Base-by-base conservation (phyloP, 2,888 invertebrate genomes). In the Deilephila porcellus region DNA sequence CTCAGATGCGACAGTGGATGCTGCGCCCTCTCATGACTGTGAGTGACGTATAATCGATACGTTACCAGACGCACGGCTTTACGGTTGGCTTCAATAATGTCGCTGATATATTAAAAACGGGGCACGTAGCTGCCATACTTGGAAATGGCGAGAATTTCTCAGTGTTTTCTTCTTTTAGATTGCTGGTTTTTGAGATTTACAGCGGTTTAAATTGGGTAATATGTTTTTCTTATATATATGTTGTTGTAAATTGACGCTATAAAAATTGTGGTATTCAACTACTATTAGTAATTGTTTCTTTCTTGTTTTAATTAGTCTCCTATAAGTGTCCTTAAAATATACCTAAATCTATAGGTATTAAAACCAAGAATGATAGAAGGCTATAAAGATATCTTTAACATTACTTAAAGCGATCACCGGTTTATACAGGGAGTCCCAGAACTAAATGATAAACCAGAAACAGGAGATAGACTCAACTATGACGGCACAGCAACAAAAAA, bases 31-130 rank as follows among this genome's bases (percentile, higher is more conserved):
- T 82, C 78, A 78, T 74, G 78, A 74, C 80, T 85, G 85, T 78
- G 71, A 73, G 75, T 82, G 86, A 83, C 86, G 80, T 73, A 78
- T 83, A 86, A 86, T 86, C 86, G 78, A 86, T 86, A 85, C 72
- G 64, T 67, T 71, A 71, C 73, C 70, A 75, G 74, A 74, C 73
- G 72, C 73, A 56, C 20, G 72, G 70, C 73, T 64, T 70, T 75
- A 71, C 71, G 59, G 71, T 72, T 73, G 72, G 74, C 72, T 74
- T 71, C 74, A 75, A 71, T 75, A 71, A 74, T 74, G 59, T 76
- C 37, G 71, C 63, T 72, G 67, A 67, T 67, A 67, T 67, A 67
- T 67, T 67, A 67, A 67, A 67, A 62, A 67, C 76, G 73, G 75
- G 75, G 77, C 73, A 74, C 75, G 79, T 75, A 74, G 78, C 74